Evolutionary conservation across 2,888 invertebrate genomes (phyloP), one percentile per base, ranked within the genome.

Genomic region (Rhodophaea formosa): DNA sequence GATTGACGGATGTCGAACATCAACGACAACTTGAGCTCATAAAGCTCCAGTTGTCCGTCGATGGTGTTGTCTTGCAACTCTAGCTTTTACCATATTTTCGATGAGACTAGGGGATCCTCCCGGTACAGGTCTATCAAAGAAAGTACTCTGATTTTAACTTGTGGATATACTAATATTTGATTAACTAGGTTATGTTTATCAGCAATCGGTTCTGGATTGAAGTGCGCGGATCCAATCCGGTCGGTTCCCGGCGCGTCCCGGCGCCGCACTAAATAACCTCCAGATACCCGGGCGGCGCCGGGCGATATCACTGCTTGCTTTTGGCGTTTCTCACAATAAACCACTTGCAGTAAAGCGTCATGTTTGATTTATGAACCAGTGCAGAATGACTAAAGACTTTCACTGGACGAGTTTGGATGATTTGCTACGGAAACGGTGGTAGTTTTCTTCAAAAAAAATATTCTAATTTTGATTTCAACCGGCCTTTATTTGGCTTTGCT

Each of bases 201-300:
- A 49, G 15, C 10, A 49, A 32, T 29, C 30, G 3, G 30, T 15
- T 15, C 23, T 23, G 23, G 15, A 32, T 49, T 60, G 61, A 66
- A 59, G 70, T 64, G 63, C 63, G 66, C 67, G 72, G 72, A 63
- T 61, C 64, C 70, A 69, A 71, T 68, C 67, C 8, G 12, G 47
- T 29, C 8, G 8, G 30, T 5, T 47, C 30, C 30, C 59, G 60
- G 58, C 68, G 62, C 69, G 61, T 62, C 64, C 61, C 67, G 72
- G 69, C 71, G 70, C 71, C 71, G 67, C 75, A 76, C 81, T 82
- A 83, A 82, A 84, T 80, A 75, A 77, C 74, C 62, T 60, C 64
- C 62, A 68, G 77, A 80, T 80, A 78, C 75, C 72, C 69, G 65
- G 69, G 66, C 69, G 60, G 42, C 59, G 60, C 57, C 56, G 57